Base-by-base conservation (phyloP, 2,888 invertebrate genomes). In the Idaea aversata region DNA sequence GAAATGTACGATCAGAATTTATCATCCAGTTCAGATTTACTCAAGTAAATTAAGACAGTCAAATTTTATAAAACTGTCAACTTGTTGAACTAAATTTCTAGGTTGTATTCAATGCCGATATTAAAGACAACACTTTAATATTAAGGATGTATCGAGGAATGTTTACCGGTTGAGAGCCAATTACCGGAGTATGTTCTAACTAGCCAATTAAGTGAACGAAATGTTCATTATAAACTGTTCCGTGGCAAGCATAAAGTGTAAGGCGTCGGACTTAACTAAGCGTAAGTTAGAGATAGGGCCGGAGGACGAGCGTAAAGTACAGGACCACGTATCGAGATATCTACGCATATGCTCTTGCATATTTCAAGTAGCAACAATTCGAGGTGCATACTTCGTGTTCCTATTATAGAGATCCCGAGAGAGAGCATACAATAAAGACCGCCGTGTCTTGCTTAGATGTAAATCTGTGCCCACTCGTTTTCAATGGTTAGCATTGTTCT, bases 311-410 rank as follows among this genome's bases (percentile, higher is more conserved):
- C 85, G 83, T 84, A 84, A 91, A 84, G 78, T 88, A 89, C 86
- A 83, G 78, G 76, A 78, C 74, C 81, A 84, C 86, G 36, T 90
- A 90, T 89, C 90, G 84, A 79, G 79, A 80, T 83, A 87, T 87
- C 86, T 80, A 79, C 80, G 88, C 87, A 86, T 88, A 89, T 87
- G 90, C 84, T 84, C 83, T 79, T 77, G 86, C 81, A 86, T 85
- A 83, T 83, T 85, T 87, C 80, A 77, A 77, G 75, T 78, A 75
- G 72, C 74, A 70, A 74, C 78, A 87, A 88, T 88, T 84, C 75
- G 75, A 74, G 83, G 83, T 86, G 75, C 78, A 76, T 82, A 80
- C 80, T 85, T 81, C 78, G 75, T 82, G 79, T 81, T 81, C 77
- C 74, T 77, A 77, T 79, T 76, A 77, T 76, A 71, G 78, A 72